phyloP scores from a whole-genome alignment of 2,113 vertebrate genomes.

The Scophthalmus maximus region DNA sequence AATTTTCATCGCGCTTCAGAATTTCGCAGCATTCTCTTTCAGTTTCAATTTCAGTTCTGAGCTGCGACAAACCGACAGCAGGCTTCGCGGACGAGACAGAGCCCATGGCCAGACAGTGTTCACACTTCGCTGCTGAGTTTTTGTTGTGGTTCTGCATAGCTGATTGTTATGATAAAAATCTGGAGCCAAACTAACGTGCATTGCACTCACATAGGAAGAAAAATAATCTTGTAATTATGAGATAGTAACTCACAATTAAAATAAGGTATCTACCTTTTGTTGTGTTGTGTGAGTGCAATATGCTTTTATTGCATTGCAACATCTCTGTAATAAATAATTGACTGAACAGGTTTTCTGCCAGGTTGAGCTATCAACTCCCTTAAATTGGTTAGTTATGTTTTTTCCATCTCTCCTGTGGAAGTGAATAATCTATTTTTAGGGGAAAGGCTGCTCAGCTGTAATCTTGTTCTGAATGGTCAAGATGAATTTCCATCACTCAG shows the following conservation, averaged over 20 bases:
- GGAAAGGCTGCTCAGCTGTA: slow-evolving; percentile 11
- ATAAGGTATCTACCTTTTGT: too few relatives aligned
- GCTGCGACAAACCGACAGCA: neutral
- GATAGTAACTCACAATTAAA: neutral
- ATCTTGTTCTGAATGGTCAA: slow-evolving; percentile 23
- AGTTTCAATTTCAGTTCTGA: neutral
- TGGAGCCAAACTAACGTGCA: neutral
- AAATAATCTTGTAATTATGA: neutral
- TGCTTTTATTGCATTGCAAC: neutral
- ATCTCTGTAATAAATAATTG: neutral
- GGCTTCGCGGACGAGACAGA: neutral
- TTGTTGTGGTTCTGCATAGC: neutral
- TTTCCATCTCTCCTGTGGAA: neutral
- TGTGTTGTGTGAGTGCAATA: neutral
- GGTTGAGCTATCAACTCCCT: neutral
- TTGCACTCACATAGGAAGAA: neutral
- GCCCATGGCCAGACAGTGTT: neutral
- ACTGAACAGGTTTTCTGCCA: slow-evolving; percentile 3
- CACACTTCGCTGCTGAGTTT: neutral
- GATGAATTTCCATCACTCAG: slow-evolving; percentile 32
- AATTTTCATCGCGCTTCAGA: too few relatives aligned
- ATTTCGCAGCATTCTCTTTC: too few relatives aligned
- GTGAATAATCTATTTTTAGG: slow-evolving; percentile 1
- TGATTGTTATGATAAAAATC: neutral
- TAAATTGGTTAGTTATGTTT: neutral